Evolutionary conservation across 1,140 invertebrate genomes (phyloP).

Genomic region (Tribolium madens): DNA sequence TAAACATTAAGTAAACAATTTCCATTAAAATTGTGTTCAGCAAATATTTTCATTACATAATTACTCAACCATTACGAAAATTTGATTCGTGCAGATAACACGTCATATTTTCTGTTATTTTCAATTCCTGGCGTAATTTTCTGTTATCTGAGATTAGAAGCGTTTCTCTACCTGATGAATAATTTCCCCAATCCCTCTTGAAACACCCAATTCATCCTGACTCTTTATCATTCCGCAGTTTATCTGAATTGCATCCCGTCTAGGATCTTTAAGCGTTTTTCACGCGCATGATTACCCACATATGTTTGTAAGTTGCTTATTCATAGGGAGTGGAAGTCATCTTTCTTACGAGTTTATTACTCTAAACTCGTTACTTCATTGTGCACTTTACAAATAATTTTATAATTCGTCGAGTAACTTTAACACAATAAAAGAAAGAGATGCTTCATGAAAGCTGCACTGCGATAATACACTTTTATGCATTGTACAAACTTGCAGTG

Average conservation of each 20-base stretch:
- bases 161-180: slow-evolving; percentile 20
- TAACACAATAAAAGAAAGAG: background rate
- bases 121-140: background rate
- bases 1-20: too few relatives aligned
- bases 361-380: background rate
- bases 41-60: too few relatives aligned
- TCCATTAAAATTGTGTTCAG: too few relatives aligned
- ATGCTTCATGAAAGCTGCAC: background rate
- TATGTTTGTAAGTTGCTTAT: slow-evolving; percentile 20
- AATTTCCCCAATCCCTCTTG: slow-evolving; percentile 9
- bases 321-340: slow-evolving; percentile 19
- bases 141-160: slow-evolving; percentile 4
- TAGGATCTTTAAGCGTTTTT: slow-evolving; percentile 30
- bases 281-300: slow-evolving; percentile 33
- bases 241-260: slow-evolving; percentile 20
- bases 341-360: slow-evolving; percentile 3
- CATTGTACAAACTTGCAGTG: slow-evolving; percentile 21
- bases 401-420: background rate
- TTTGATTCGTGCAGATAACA: background rate
- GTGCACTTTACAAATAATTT: background rate
- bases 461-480: slow-evolving; percentile 3
- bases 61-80: background rate
- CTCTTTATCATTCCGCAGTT: slow-evolving; percentile 11
- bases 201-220: slow-evolving; percentile 27
- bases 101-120: background rate